Conservation (phyloP, 1,140 invertebrate species). For the Heterodera carotae region DNA sequence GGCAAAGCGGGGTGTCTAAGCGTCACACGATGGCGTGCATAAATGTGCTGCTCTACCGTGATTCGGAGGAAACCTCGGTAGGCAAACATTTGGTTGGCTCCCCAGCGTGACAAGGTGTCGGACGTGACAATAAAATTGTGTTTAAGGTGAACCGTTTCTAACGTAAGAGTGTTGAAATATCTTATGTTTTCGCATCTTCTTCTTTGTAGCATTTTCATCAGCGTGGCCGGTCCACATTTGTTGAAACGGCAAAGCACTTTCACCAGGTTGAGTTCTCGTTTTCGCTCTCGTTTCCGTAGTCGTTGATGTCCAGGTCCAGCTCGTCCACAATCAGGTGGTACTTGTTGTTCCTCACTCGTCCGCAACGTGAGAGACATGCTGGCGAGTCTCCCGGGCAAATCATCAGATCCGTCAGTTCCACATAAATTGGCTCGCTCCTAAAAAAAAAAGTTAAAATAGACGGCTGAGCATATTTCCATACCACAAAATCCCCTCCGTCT, state of each 20-base stretch:
- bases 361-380: background rate
- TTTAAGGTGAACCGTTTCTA: background rate
- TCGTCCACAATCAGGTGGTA: background rate
- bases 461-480: background rate
- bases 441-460: background rate
- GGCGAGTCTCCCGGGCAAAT: background rate
- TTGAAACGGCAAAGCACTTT: slow-evolving; percentile 1
- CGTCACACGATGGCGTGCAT: background rate
- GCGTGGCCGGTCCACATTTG: background rate
- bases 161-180: background rate
- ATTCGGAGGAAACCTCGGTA: background rate
- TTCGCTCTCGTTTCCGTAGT: background rate
- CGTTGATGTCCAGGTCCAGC: background rate
- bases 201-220: background rate
- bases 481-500: background rate
- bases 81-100: background rate
- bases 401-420: background rate
- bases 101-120: background rate
- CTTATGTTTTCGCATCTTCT: background rate
- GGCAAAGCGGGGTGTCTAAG: background rate
- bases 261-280: background rate
- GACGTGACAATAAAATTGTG: background rate
- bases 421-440: background rate
- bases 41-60: background rate
- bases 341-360: background rate